phyloP scores from a whole-genome alignment of 2,888 invertebrate genomes.

The Osmoderma eremita region DNA sequence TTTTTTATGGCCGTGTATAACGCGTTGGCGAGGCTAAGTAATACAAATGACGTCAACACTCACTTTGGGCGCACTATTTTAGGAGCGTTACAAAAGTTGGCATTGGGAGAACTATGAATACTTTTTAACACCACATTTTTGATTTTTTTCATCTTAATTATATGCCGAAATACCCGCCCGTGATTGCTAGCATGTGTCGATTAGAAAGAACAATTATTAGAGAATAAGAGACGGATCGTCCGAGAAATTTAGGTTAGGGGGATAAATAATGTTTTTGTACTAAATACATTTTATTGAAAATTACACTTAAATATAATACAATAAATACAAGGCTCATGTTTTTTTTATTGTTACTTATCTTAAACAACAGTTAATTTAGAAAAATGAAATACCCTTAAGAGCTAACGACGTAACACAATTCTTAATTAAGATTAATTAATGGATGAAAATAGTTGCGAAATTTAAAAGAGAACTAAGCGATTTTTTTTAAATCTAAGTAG shows the following conservation, averaged over 20 bases:
- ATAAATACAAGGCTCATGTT: conserved; percentile 28
- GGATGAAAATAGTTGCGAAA: too few species aligned
- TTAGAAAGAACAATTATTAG: too few species aligned
- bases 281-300: conserved; percentile 33
- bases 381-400: conserved; percentile 16
- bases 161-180: not conserved
- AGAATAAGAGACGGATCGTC: not conserved
- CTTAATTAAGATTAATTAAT: too few species aligned
- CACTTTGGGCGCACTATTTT: conserved; percentile 52
- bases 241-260: not conserved
- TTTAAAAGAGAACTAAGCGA: too few species aligned
- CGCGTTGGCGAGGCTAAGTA: conserved; percentile 49
- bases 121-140: conserved; percentile 34
- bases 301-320: conserved; percentile 26
- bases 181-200: not conserved
- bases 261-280: not conserved
- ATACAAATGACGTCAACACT: conserved; percentile 51
- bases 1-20: conserved; percentile 33
- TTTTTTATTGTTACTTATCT: not conserved
- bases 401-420: not conserved
- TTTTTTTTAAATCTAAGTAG: not conserved
- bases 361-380: conserved; percentile 6
- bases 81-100: conserved; percentile 51
- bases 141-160: conserved; percentile 4
- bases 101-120: conserved; percentile 46